phyloP scores from a whole-genome alignment of 35 echinoderm and acorn worm genomes.

The Lytechinus variegatus region DNA sequence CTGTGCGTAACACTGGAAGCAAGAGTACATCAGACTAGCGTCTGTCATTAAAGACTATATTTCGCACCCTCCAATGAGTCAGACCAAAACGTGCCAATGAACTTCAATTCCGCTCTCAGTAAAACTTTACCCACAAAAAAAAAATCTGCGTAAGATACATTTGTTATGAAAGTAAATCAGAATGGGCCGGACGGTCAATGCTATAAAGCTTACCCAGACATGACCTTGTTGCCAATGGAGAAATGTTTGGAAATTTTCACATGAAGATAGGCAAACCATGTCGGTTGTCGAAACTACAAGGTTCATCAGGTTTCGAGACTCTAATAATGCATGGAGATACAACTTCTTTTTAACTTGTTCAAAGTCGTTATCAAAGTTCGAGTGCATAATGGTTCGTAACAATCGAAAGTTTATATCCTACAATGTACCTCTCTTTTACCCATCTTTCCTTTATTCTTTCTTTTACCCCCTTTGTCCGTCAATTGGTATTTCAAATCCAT shows the following conservation, averaged over 20 bases:
- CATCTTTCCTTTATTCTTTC: neutral
- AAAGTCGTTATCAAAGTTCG: too few species aligned
- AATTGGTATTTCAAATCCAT: neutral
- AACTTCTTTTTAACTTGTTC: too few species aligned
- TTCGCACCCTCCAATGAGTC: neutral
- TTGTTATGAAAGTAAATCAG: neutral
- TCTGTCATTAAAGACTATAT: neutral
- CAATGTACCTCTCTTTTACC: too few species aligned
- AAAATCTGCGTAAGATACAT: neutral
- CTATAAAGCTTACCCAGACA: neutral
- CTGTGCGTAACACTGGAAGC: too few species aligned
- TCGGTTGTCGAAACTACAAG: neutral
- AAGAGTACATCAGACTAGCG: neutral
- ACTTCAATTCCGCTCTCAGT: neutral
- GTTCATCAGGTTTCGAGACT: neutral
- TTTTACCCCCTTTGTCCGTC: neutral
- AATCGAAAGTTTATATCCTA: too few species aligned
- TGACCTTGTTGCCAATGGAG: neutral
- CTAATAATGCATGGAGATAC: too few species aligned
- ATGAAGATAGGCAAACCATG: neutral
- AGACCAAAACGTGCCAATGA: constrained; percentile 11
- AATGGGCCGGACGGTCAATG: neutral
- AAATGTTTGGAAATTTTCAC: neutral
- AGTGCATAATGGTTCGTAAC: too few species aligned
- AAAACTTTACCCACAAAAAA: neutral